Evolutionary conservation across 2,888 invertebrate genomes (phyloP), one percentile per base, ranked within the genome.

Genomic region (Eupithecia insigniata): DNA sequence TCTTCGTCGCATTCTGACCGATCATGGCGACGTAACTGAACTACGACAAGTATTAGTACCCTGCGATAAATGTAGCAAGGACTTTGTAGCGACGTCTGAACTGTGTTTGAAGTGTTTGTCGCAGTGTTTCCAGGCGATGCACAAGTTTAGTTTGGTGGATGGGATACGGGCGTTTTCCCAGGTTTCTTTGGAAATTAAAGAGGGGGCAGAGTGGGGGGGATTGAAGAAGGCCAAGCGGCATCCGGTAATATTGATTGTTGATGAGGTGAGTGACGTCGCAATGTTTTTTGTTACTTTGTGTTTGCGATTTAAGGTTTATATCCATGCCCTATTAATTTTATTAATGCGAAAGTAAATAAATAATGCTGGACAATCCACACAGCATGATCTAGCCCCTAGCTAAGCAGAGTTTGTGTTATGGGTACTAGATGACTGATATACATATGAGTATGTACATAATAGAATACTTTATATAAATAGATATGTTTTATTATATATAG

Each of bases 191-290:
- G 81, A 83, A 55, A 85, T 95, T 1, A 93, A 88, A 71, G 90
- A 91, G 60, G 81, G 85, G 34, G 90, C 89, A 2, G 89, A 91
- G 62, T 91, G 92, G 87, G 80, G 85, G 1, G 79, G 73, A 0
- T 80, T 95, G 76, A 91, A 89, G 81, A 87, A 87, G 66, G 92
- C 94, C 0, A 94, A 91, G 74, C 89, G 96, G 66, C 93, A 95
- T 87, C 96, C 96, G 0, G 93, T 96, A 65, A 93, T 97, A 80
- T 87, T 97, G 75, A 95, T 96, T 78, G 88, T 96, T n/a, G 96
- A 96, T 88, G 96, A 96, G 89, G 96, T 96, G 72, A 62, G 64
- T 22, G 18, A 18, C 16, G 16, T 60, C 10, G 22, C 22, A n/a
- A 28, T 58, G 14, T 22, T 22, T 36, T 39, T 36, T 46, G 0